Evolutionary conservation across 2,888 invertebrate species (phyloP), one percentile per base, ranked within the genome.

Genomic region (Lepidochrysops patricia): DNA sequence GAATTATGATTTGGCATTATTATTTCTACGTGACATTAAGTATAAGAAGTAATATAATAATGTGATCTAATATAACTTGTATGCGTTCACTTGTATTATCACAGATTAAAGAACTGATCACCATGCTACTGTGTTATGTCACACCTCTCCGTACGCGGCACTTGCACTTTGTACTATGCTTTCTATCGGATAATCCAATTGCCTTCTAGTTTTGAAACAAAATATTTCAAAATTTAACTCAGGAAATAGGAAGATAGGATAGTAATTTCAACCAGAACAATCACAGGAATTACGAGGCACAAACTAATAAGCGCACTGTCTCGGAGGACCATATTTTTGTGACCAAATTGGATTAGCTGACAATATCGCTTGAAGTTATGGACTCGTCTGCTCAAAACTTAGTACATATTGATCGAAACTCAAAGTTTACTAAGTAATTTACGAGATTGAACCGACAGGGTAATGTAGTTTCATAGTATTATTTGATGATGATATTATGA

Each of bases 331-430:
- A 32, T 15, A 19, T 13, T 54, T 54, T 54, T 32, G 29, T 29
- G 19, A 32, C 15, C 29, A 54, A 54, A 54, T 19, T 5, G 32
- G 54, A 54, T 54, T 54, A 54, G 15, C 54, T 32, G 29, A 15
- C 29, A 54, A 32, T 32, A 54, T 32, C 15, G 54, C 54, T 52
- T 52, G 27, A 7, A 32, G 32, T 12, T 54, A 54, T 32, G 15
- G 54, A 54, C 9, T 23, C 4, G 12, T 29, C 29, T 29, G 29
- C 29, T 9, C 9, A 3, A 43, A 23, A 19, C 19, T 43, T n/a
- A n/a, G n/a, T n/a, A n/a, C n/a, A n/a, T 15, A 15, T 43, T 9
- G 7, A 23, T 19, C 12, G 43, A 7, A 7, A 29, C 2, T 19
- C 19, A 23, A 43, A 43, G 43, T 43, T 43, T 43, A 43, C 43